These are phyloP conservation scores for Nannoperca australis DNA, from an alignment of 2,797 vertebrate species.

Conservation along the genomic window DNA sequence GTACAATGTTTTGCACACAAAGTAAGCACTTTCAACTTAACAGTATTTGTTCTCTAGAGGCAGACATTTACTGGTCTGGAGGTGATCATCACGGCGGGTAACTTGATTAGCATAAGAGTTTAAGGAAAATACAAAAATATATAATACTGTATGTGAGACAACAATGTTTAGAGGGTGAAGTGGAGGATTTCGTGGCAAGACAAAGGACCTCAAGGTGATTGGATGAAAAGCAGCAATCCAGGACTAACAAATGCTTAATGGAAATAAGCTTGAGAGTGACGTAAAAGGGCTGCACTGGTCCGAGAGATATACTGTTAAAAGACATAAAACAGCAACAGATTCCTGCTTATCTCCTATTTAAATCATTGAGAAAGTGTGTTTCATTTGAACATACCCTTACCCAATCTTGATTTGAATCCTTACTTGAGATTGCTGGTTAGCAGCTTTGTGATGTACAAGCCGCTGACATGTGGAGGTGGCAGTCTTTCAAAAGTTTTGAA, in stretches of 20 bases:
- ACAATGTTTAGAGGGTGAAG: constrained; percentile 13
- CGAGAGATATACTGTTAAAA: not conserved
- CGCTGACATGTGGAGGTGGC: constrained; percentile 13
- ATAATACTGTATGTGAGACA: constrained; percentile 52
- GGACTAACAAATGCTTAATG: constrained; percentile 22
- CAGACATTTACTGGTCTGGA: constrained; percentile 40
- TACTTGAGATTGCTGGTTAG: constrained; percentile 12
- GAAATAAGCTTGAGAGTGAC: constrained; percentile 2
- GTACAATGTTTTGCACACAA: constrained; percentile 65
- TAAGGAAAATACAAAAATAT: constrained; percentile 76
- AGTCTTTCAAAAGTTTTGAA: constrained; percentile 9
- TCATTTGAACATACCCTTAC: not conserved
- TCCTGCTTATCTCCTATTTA: not conserved
- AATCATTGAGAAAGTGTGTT: constrained; percentile 1
- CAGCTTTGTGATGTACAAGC: constrained; percentile 20
- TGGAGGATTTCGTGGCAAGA: constrained; percentile 30
- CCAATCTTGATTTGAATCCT: constrained; percentile 2
- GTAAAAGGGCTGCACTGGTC: constrained; percentile 17
- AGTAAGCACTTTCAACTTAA: constrained; percentile 54
- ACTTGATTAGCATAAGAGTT: constrained; percentile 23
- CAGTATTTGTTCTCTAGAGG: constrained; percentile 37
- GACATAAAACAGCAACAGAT: constrained; percentile 31
- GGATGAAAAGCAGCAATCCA: constrained; percentile 39
- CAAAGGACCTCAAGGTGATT: constrained; percentile 21
- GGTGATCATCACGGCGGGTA: constrained; percentile 39